A percentile compares a stretch with the other conserved stretches of the same genome.
phyloP scores from a whole-genome alignment of 1,140 invertebrate species.

The Drosophila funebris region DNA sequence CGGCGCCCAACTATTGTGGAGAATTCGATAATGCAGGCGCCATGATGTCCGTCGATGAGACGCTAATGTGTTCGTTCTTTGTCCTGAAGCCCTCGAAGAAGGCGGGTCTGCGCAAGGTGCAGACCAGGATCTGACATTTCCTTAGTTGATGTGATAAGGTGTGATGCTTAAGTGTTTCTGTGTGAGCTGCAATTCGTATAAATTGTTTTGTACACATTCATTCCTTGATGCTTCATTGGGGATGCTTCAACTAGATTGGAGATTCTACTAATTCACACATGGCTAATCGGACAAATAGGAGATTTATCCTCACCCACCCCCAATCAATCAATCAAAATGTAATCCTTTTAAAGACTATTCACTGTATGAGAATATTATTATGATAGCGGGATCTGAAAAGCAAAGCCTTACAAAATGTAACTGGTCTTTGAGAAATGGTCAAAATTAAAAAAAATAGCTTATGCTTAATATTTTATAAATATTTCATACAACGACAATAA shows the following conservation, averaged over 20 bases:
- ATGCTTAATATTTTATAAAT: not conserved
- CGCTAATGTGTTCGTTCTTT: constrained; percentile 97
- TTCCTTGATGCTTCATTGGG: no score
- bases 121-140: not conserved
- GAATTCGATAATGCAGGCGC: constrained; percentile 99
- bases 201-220: constrained; percentile 10
- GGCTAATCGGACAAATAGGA: not conserved
- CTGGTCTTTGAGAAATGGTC: not conserved
- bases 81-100: constrained; percentile 90
- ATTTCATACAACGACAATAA: not conserved
- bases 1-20: constrained; percentile 86
- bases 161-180: not conserved
- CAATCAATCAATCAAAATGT: not conserved
- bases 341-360: not conserved
- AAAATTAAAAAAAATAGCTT: not conserved
- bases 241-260: not conserved
- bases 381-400: not conserved
- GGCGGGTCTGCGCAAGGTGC: constrained; percentile 85
- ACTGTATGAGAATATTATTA: no score
- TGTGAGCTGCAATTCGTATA: constrained; percentile 24
- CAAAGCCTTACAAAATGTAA: not conserved
- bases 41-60: constrained; percentile 99
- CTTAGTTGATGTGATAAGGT: not conserved
- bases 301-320: not conserved
- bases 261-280: no score